Conservation (phyloP, 2,797 vertebrate species). For the Monodelphis domestica region DNA sequence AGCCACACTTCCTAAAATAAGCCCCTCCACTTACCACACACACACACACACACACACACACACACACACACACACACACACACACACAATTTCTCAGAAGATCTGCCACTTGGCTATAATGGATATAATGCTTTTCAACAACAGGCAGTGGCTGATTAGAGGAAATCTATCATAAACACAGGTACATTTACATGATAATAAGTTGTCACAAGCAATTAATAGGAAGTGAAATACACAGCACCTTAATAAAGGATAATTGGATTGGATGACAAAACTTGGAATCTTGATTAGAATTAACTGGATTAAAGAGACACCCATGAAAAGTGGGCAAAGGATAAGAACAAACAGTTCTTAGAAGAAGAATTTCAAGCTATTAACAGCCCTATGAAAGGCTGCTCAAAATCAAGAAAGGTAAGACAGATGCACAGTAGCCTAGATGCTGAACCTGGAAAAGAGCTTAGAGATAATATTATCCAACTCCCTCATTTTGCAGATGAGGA, state of each 20-base stretch:
- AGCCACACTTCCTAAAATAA: background rate
- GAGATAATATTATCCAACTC: too few species aligned
- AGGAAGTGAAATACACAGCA: slow-evolving; percentile 61
- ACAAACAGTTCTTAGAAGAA: background rate
- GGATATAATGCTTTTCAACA: slow-evolving; percentile 15
- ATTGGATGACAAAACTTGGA: slow-evolving; percentile 59
- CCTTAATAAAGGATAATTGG: slow-evolving; percentile 69
- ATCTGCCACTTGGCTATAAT: background rate
- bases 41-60: background rate
- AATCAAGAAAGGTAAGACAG: background rate
- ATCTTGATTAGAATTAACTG: slow-evolving; percentile 70
- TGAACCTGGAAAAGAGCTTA: background rate
- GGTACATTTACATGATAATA: slow-evolving; percentile 67
- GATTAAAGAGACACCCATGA: slow-evolving; percentile 48
- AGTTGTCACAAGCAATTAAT: slow-evolving; percentile 68
- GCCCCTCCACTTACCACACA: background rate
- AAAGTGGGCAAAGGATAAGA: slow-evolving; percentile 1
- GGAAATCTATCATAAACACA: slow-evolving; percentile 65
- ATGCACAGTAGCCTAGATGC: background rate
- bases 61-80: too few species aligned
- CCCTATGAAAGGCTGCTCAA: background rate
- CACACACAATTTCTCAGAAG: background rate
- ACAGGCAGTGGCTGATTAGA: slow-evolving; percentile 58
- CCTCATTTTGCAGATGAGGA: background rate
- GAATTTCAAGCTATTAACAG: background rate